Evolutionary conservation across 2,113 vertebrate genomes (phyloP), one percentile per base, ranked within the genome.

Genomic region (Actinemys pallida): DNA sequence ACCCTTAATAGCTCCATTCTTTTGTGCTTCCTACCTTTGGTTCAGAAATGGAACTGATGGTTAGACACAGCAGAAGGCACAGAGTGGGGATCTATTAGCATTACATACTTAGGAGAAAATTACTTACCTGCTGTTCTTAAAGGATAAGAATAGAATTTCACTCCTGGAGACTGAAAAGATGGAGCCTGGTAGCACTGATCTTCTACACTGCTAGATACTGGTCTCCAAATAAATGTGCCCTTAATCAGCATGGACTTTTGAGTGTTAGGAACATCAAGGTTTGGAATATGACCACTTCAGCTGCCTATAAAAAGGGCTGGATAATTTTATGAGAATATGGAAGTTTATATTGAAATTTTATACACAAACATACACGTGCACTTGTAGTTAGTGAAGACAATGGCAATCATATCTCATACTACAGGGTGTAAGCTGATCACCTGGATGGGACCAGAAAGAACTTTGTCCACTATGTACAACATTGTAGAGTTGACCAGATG

Each of bases 61-160:
- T 65, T 75, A 65, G 27, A 65, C 39, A 95, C 85, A 93, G 91
- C 81, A 90, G 84, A 92, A 92, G 82, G 79, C 39, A 42, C 56
- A 88, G 91, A 91, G 84, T 65, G 57, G 79, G 91, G 96, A 95
- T 90, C 56, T 90, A 83, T 95, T 91, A 87, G 82, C 92, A 94
- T 95, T 92, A 96, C 11, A 25, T 90, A 72, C 80, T 54, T 22
- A 54, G 53, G 53, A 54, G 53, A 54, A 22, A 20, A 54, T 22
- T 54, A 22, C 7, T 22, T 54, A 54, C 53, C 53, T 54, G 53
- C 20, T 22, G 22, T 54, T 54, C 6, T 54, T 54, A 54, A 54
- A 93, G 78, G 86, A 10, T 85, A 91, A 86, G 82, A 97, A 96
- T 39, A 31, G 57, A 95, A 25, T 72, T 75, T 83, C 82, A 69